Base-by-base conservation (phyloP, 2,888 invertebrate genomes). In the Teinopalpus imperialis region DNA sequence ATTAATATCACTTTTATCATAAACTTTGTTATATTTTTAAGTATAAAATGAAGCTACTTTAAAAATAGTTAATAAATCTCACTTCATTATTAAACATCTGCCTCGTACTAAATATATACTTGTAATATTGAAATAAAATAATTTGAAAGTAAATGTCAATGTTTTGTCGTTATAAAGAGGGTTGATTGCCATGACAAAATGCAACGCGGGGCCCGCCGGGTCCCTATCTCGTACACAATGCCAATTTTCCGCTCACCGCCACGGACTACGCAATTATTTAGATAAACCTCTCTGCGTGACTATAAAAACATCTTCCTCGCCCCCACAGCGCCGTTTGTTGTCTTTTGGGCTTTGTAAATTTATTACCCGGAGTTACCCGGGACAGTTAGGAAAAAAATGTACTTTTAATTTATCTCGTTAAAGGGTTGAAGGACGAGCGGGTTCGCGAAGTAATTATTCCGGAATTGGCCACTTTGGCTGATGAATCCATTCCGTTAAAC, bases 381-480 rank as follows among this genome's bases (percentile, higher is more conserved):
- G 72, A 73, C 76, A 81, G 86, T 87, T 85, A 77, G 79, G 79
- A 87, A 62, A 88, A 88, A 88, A 88, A 88, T 86, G 81, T 86
- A 85, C 88, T 87, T 88, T 88, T 88, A 88, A 88, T 88, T 88
- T 87, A 86, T 88, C 87, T 87, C 85, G 86, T 87, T 88, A 88
- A 88, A 88, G 88, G 88, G 87, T 88, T 88, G 86, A 87, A 79
- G 82, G 80, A 86, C 86, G 82, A 71, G 69, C 69, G 74, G 86
- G 82, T 80, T 79, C 78, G 82, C 81, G 81, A 71, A 87, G 87
- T 87, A 87, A 88, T 88, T 88, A 86, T 83, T 81, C 82, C 79
- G 73, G 72, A 87, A 88, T 88, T 88, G 87, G 81, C 85, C 88
- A 88, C 88, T 88, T 86, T 85, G 71, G 71, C 81, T 86, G 87